Conservation (phyloP, 37 sponge, comb jelly and placozoan species). For the Theonella swinhoei region DNA sequence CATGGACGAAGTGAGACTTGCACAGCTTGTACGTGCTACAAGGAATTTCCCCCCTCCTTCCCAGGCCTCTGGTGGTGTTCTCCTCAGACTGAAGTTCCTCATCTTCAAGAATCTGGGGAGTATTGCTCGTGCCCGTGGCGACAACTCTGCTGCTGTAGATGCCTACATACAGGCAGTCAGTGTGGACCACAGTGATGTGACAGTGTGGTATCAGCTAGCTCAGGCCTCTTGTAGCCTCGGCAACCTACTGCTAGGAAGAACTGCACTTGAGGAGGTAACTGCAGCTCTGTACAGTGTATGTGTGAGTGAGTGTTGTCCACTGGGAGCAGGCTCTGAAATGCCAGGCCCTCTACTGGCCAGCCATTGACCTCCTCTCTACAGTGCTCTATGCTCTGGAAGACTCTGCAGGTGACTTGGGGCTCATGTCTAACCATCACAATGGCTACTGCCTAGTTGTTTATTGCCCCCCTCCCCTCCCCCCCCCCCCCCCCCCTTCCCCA, state of each 20-base stretch:
- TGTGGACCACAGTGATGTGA: constrained; percentile 55
- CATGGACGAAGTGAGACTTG: constrained; percentile 45
- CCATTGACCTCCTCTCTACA: constrained; percentile 40
- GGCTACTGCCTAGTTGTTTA: too few relatives aligned
- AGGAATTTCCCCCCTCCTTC: neutral
- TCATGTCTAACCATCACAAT: too few relatives aligned
- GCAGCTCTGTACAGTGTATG: neutral
- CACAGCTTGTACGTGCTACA: too few relatives aligned
- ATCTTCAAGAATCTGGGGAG: constrained; percentile 63
- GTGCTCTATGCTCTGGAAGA: constrained; percentile 68
- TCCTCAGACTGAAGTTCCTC: constrained; percentile 59
- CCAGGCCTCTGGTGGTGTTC: neutral
- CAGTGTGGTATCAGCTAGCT: constrained; percentile 69
- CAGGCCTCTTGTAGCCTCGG: constrained; percentile 42
- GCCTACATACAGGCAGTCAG: constrained; percentile 68
- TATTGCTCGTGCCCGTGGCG: constrained; percentile 59
- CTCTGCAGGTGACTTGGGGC: constrained; percentile 30
- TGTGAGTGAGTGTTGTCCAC: too few relatives aligned
- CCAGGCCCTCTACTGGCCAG: constrained; percentile 58
- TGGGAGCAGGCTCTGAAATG: constrained; percentile 35
- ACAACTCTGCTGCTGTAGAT: constrained; percentile 57
- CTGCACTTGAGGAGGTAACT: constrained; percentile 48
- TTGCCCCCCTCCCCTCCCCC: too few relatives aligned
- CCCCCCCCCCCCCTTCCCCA: neutral
- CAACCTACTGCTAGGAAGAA: constrained; percentile 64